phyloP scores from a whole-genome alignment of 2,113 vertebrate species.

The Anoura caudifer region DNA sequence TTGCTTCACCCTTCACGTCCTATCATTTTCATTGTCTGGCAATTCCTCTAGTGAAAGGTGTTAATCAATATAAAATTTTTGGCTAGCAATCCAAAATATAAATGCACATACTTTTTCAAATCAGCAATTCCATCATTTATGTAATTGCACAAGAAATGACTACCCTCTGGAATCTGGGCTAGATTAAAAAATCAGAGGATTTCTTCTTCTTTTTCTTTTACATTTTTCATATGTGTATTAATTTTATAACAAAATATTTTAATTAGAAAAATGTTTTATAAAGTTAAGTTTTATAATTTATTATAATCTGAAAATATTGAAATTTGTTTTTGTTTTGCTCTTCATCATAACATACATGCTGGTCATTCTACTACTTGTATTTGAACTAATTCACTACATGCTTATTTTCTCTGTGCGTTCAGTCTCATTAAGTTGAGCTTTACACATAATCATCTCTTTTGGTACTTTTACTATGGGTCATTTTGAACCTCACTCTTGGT shows the following conservation, averaged over 20 bases:
- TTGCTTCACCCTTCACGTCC: too few relatives aligned
- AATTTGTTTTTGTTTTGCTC: neutral
- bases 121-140: neutral
- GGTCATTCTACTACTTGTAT: neutral
- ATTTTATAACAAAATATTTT: neutral
- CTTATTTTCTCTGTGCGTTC: neutral
- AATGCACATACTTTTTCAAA: neutral
- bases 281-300: neutral
- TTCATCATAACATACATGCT: neutral
- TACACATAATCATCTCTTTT: neutral
- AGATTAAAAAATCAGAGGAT: neutral
- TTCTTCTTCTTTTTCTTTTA: neutral
- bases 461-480: neutral
- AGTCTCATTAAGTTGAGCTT: neutral
- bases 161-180: neutral
- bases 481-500: conserved; percentile 10
- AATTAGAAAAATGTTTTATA: neutral
- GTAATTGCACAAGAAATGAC: neutral
- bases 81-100: neutral
- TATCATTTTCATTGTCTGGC: too few relatives aligned
- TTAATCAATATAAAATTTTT: neutral
- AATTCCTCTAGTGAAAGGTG: neutral
- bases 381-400: neutral
- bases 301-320: neutral
- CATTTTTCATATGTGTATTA: neutral